Percentiles rank a stretch among this genome's conserved stretches.
These are phyloP conservation scores for Torymus aiolomorphi DNA, from an alignment of 2,888 invertebrate species.

Conservation along the genomic window DNA sequence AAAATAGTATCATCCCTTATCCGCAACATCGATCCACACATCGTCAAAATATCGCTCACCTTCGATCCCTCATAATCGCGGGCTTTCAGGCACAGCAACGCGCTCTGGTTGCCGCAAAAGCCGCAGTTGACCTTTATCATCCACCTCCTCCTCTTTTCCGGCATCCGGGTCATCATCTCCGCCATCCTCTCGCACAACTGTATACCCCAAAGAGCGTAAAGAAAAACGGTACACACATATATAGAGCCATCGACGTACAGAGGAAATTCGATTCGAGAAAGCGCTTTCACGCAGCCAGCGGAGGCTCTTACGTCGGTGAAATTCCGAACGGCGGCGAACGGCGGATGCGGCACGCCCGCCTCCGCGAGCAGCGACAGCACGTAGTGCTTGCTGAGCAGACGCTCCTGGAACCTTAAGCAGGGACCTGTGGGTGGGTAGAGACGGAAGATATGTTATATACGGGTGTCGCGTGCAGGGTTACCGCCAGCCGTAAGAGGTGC, in stretches of 20 bases:
- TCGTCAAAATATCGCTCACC: slow-evolving; percentile 28
- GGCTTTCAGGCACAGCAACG: slow-evolving; percentile 33
- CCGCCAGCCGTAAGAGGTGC: no score
- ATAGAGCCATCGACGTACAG: not conserved
- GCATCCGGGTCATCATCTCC: slow-evolving; percentile 53
- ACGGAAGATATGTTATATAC: no score
- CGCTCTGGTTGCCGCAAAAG: slow-evolving; percentile 61
- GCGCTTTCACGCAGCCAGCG: slow-evolving; percentile 3
- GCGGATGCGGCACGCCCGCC: slow-evolving; percentile 57
- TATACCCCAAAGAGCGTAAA: not conserved
- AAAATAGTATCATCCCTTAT: no score
- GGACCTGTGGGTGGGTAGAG: slow-evolving; percentile 50
- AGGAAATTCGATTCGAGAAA: slow-evolving; percentile 13
- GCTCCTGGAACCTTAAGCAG: slow-evolving; percentile 59
- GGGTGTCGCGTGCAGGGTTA: no score
- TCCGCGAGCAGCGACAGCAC: slow-evolving; percentile 56
- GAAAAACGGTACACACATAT: no score
- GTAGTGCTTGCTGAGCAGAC: slow-evolving; percentile 60
- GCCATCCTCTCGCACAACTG: slow-evolving; percentile 60
- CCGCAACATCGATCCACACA: no score
- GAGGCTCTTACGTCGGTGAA: slow-evolving; percentile 54
- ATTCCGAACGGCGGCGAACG: slow-evolving; percentile 55
- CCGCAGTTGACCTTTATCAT: slow-evolving; percentile 62
- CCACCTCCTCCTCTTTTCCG: slow-evolving; percentile 50
- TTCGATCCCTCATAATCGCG: slow-evolving; percentile 12